Evolutionary conservation across 2,797 vertebrate species (phyloP).

Genomic region (Anabacerthia variegaticeps): DNA sequence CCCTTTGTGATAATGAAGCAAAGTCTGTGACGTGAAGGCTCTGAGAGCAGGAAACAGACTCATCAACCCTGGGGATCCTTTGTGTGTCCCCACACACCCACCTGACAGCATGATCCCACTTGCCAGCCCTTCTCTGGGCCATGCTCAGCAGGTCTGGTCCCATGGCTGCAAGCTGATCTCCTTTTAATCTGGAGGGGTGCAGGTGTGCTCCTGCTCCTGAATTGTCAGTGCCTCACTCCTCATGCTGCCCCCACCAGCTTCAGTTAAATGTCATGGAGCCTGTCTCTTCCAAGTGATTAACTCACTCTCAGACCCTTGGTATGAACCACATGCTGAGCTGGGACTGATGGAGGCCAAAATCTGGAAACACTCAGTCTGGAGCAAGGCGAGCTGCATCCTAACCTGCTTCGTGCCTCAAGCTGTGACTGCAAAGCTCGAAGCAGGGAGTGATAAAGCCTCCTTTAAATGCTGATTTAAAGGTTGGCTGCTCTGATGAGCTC

Average conservation of each 20-base stretch:
- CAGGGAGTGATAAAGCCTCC: neutral
- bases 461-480: neutral
- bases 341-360: neutral
- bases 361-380: neutral
- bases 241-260: neutral
- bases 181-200: neutral
- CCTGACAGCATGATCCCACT: neutral
- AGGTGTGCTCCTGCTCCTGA: neutral
- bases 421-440: neutral
- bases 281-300: neutral
- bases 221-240: neutral
- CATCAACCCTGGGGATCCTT: neutral
- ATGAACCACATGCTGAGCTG: neutral
- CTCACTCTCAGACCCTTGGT: fast-evolving
- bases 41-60: neutral
- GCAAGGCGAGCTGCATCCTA: neutral
- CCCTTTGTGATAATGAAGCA: neutral
- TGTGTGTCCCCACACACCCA: fast-evolving
- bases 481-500: neutral
- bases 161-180: neutral
- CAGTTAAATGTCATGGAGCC: neutral
- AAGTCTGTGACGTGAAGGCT: neutral
- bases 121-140: neutral
- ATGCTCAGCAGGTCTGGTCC: neutral
- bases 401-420: neutral